Conservation (phyloP, 2,888 invertebrate species). For the Harmothoe impar region DNA sequence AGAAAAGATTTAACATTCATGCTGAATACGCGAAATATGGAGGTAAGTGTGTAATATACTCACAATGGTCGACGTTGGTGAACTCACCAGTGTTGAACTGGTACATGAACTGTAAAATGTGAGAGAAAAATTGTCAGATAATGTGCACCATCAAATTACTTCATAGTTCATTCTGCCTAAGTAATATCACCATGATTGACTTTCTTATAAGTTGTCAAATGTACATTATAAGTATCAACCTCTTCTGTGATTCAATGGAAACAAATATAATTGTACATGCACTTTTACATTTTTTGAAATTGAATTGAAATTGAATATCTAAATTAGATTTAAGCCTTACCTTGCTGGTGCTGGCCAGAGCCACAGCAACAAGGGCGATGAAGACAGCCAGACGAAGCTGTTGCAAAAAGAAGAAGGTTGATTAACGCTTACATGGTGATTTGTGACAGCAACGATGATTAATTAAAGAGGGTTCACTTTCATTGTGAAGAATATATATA, state of each 20-base stretch:
- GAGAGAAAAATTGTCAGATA: background rate
- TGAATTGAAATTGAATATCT: background rate
- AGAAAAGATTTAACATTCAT: background rate
- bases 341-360: slow-evolving; percentile 31
- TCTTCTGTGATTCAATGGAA: too few species aligned
- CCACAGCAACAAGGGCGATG: background rate
- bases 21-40: too few species aligned
- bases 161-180: background rate
- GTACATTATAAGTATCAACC: too few species aligned
- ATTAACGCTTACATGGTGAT: background rate
- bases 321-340: background rate
- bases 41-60: slow-evolving; percentile 22
- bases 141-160: background rate
- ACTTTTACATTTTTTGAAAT: background rate
- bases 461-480: too few species aligned
- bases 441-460: too few species aligned
- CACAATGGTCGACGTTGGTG: background rate
- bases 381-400: slow-evolving; percentile 20
- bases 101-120: slow-evolving; percentile 32
- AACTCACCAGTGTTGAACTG: slow-evolving; percentile 35
- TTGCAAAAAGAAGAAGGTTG: background rate
- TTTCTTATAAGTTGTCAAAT: too few species aligned
- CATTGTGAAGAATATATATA: too few species aligned
- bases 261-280: too few species aligned
- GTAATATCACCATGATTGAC: too few species aligned